Conservation (phyloP, 2,888 invertebrate genomes). For the Ectemnius cavifrons region DNA sequence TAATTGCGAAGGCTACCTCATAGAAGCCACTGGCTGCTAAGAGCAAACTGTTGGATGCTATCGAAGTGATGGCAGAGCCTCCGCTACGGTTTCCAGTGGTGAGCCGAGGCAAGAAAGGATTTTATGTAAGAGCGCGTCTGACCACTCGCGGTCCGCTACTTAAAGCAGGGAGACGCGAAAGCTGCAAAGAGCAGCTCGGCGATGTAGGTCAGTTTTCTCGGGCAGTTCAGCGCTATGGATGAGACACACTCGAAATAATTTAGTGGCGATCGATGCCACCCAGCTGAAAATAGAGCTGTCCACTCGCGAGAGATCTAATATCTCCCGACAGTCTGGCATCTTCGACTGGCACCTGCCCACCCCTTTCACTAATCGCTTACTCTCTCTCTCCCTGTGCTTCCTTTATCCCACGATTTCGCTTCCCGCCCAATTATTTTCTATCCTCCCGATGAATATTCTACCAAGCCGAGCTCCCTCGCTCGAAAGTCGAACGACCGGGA, state of each 20-base stretch:
- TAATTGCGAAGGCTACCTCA: too few species aligned
- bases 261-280: constrained; percentile 75
- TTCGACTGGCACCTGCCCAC: constrained; percentile 33
- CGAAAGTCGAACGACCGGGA: neutral
- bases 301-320: constrained; percentile 56
- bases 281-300: constrained; percentile 72
- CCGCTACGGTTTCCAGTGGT: constrained; percentile 1
- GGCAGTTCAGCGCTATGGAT: constrained; percentile 63
- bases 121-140: constrained; percentile 30
- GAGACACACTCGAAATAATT: constrained; percentile 76
- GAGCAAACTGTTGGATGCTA: neutral
- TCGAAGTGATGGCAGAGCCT: neutral
- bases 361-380: constrained; percentile 41
- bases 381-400: constrained; percentile 34
- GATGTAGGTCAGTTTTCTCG: constrained; percentile 76
- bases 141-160: constrained; percentile 45
- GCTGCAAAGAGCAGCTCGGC: constrained; percentile 27
- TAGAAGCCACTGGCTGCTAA: too few species aligned
- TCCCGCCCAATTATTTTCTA: too few species aligned
- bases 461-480: neutral
- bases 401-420: too few species aligned
- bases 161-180: constrained; percentile 35
- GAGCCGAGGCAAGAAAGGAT: constrained; percentile 25
- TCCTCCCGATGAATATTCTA: too few species aligned
- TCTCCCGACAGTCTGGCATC: constrained; percentile 50